Conservation (phyloP, 2,113 vertebrate species). For the Ia io region DNA sequence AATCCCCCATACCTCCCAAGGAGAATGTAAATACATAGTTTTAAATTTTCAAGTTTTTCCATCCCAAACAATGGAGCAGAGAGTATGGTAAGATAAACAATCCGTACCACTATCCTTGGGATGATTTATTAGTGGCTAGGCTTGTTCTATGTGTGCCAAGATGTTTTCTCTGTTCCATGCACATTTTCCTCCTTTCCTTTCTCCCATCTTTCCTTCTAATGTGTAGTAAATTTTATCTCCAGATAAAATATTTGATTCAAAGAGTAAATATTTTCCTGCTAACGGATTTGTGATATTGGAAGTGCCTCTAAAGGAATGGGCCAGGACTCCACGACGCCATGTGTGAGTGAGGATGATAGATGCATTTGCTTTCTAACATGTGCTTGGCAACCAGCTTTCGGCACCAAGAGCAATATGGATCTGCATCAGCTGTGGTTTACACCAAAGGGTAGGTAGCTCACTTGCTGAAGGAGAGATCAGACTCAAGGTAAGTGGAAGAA, state of each 20-base stretch:
- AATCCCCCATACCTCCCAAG: slow-evolving; percentile 64
- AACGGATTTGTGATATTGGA: background rate
- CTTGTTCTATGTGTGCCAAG: background rate
- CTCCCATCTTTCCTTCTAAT: background rate
- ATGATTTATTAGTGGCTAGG: background rate
- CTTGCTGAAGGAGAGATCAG: background rate
- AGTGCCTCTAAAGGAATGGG: background rate
- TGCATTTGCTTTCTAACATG: background rate
- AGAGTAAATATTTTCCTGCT: slow-evolving; percentile 19
- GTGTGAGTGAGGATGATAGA: background rate
- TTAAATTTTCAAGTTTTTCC: slow-evolving; percentile 50
- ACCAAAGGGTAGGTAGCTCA: background rate
- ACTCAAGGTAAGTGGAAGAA: background rate
- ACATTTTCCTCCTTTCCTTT: background rate
- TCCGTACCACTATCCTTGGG: background rate
- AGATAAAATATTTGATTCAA: background rate
- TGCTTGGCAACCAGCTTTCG: background rate
- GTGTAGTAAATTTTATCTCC: background rate
- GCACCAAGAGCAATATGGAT: background rate
- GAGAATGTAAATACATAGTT: slow-evolving; percentile 65
- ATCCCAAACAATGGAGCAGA: slow-evolving; percentile 48
- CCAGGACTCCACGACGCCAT: background rate
- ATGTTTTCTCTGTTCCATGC: background rate
- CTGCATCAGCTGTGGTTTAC: background rate
- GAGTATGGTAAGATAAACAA: slow-evolving; percentile 45